A percentile compares a stretch with the other conserved stretches of the same genome.
phyloP scores from a whole-genome alignment of 2,888 invertebrate genomes.

The Linnaemya tessellans region DNA sequence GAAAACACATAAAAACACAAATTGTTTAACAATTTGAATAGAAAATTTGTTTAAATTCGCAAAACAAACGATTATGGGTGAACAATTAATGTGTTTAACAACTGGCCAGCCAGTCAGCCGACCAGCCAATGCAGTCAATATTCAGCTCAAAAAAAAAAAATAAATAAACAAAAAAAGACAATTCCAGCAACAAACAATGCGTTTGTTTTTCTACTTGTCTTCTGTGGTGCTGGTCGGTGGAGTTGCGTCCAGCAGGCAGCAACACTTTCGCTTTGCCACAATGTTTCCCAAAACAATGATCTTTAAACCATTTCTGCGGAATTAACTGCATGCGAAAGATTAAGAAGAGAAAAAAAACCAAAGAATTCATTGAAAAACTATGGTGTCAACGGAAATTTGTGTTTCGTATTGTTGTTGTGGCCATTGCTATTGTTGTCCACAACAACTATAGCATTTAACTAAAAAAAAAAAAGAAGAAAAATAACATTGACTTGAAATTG shows the following conservation, averaged over 20 bases:
- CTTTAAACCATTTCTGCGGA: constrained; percentile 47
- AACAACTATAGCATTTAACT: constrained; percentile 40
- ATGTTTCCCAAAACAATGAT: constrained; percentile 61
- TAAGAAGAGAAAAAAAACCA: constrained; percentile 2
- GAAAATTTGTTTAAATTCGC: constrained; percentile 72
- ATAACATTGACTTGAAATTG: constrained; percentile 72
- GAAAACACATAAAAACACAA: constrained; percentile 64
- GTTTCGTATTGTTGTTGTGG: constrained; percentile 41
- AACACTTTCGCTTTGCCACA: constrained; percentile 66
- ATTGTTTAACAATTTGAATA: constrained; percentile 71
- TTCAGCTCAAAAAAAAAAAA: constrained; percentile 1
- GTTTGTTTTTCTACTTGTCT: constrained; percentile 55
- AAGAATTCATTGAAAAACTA: constrained; percentile 53
- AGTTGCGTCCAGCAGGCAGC: constrained; percentile 24
- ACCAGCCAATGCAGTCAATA: constrained; percentile 22
- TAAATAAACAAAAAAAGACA: background rate
- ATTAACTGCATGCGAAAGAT: constrained; percentile 28
- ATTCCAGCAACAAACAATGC: constrained; percentile 50
- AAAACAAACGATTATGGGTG: constrained; percentile 73
- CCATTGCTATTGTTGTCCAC: constrained; percentile 15
- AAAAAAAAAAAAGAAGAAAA: background rate
- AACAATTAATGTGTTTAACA: constrained; percentile 73
- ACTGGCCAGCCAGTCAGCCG: constrained; percentile 7
- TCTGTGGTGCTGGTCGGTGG: background rate
- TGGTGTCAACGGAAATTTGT: constrained; percentile 67